These are phyloP conservation scores for Thereva nobilitata DNA, from an alignment of 2,888 invertebrate genomes.

Conservation along the genomic window DNA sequence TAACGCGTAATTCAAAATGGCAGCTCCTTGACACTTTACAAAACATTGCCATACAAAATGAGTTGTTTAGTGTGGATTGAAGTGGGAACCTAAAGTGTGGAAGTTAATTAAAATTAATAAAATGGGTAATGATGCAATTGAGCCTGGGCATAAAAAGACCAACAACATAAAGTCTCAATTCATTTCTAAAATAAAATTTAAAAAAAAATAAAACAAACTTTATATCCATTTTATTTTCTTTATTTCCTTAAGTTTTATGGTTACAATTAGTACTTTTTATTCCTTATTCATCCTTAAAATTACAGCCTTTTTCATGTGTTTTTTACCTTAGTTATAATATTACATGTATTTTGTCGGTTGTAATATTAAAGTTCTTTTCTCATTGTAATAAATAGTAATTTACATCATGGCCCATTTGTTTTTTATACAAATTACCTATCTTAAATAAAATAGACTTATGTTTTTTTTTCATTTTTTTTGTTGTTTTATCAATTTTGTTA, in stretches of 20 bases:
- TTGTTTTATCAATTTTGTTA: constrained; percentile 13
- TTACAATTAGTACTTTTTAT: constrained; percentile 36
- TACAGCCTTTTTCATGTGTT: constrained; percentile 40
- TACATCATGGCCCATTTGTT: constrained; percentile 33
- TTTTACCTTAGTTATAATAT: constrained; percentile 31
- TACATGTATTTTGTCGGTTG: constrained; percentile 28
- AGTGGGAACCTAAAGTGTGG: too few relatives aligned
- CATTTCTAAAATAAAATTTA: not conserved
- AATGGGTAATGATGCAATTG: too few relatives aligned
- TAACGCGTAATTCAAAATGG: too few relatives aligned
- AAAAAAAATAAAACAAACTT: constrained; percentile 10
- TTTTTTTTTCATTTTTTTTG: constrained; percentile 21
- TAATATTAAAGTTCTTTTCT: constrained; percentile 24
- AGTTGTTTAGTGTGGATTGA: too few relatives aligned
- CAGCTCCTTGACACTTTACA: too few relatives aligned
- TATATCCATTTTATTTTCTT: constrained; percentile 28
- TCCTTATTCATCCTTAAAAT: constrained; percentile 38
- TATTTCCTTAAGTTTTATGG: constrained; percentile 8
- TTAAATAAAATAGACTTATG: constrained; percentile 32
- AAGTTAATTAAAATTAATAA: too few relatives aligned
- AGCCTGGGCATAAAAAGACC: too few relatives aligned
- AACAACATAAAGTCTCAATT: too few relatives aligned
- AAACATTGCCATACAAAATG: too few relatives aligned
- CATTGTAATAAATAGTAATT: constrained; percentile 27
- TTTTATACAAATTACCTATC: constrained; percentile 14